Evolutionary conservation across 2,888 invertebrate species (phyloP).

Genomic region (Zygothrica quintamaculata): DNA sequence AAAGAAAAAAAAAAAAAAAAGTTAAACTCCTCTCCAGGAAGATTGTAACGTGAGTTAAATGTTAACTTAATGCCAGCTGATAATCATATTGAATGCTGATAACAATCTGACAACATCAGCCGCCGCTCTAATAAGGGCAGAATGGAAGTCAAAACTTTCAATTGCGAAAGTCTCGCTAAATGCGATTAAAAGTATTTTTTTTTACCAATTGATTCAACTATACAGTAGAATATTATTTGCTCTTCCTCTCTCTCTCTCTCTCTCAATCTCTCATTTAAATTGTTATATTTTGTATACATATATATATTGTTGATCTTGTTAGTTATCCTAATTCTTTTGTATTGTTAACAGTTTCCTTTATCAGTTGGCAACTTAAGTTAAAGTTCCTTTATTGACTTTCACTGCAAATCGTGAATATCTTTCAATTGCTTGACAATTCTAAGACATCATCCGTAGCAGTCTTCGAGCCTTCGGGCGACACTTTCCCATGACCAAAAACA

Average conservation of each 20-base stretch:
- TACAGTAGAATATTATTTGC: no score
- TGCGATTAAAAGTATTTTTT: no score
- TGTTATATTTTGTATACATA: no score
- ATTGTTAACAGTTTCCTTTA: background rate
- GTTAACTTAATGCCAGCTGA: slow-evolving; percentile 45
- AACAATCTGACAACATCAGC: slow-evolving; percentile 24
- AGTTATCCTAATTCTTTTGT: no score
- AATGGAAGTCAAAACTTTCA: no score
- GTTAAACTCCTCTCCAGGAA: slow-evolving; percentile 15
- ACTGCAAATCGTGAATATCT: slow-evolving; percentile 32
- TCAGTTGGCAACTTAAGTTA: background rate
- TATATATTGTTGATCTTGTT: no score
- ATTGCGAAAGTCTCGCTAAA: no score
- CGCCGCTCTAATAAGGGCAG: background rate
- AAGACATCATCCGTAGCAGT: slow-evolving; percentile 31
- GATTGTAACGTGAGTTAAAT: slow-evolving; percentile 46
- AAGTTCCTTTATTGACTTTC: slow-evolving; percentile 35
- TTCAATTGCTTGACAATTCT: slow-evolving; percentile 53
- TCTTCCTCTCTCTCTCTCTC: no score
- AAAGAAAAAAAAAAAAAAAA: no score
- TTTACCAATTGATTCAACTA: no score
- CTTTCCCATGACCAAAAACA: slow-evolving; percentile 76
- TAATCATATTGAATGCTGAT: slow-evolving; percentile 39
- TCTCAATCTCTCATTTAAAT: no score
- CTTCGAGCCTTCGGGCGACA: slow-evolving; percentile 40